Conservation (phyloP, 2,888 invertebrate genomes). For the Platypus cylindrus region DNA sequence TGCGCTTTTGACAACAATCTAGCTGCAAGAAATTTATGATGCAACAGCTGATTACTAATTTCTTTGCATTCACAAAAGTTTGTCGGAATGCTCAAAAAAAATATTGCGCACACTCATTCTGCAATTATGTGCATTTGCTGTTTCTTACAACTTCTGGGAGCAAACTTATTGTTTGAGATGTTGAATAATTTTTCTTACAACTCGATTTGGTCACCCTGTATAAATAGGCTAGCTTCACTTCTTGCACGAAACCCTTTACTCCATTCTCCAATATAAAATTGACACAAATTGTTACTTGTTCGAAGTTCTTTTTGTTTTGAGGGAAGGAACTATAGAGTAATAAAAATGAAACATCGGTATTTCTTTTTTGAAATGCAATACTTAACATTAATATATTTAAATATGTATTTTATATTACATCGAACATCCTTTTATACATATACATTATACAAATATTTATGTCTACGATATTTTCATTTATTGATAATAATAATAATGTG, state of each 20-base stretch:
- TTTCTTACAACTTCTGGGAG: too few relatives aligned
- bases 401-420: slow-evolving; percentile 31
- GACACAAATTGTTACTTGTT: not conserved
- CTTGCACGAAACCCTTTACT: not conserved
- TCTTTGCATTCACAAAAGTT: too few relatives aligned
- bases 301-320: not conserved
- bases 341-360: not conserved
- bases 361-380: slow-evolving; percentile 21
- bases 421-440: slow-evolving; percentile 32
- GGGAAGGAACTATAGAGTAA: not conserved
- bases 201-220: too few relatives aligned
- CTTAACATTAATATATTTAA: slow-evolving; percentile 33
- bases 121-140: too few relatives aligned
- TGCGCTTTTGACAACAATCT: too few relatives aligned
- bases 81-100: too few relatives aligned
- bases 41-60: too few relatives aligned
- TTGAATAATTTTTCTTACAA: too few relatives aligned
- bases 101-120: too few relatives aligned
- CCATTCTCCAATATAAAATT: not conserved
- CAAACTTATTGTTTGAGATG: too few relatives aligned
- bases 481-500: too few relatives aligned
- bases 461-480: slow-evolving; percentile 12
- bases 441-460: slow-evolving; percentile 16
- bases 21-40: too few relatives aligned
- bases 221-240: not conserved